Conservation (phyloP, 1,140 invertebrate species). For the Pogonomyrmex barbatus region DNA sequence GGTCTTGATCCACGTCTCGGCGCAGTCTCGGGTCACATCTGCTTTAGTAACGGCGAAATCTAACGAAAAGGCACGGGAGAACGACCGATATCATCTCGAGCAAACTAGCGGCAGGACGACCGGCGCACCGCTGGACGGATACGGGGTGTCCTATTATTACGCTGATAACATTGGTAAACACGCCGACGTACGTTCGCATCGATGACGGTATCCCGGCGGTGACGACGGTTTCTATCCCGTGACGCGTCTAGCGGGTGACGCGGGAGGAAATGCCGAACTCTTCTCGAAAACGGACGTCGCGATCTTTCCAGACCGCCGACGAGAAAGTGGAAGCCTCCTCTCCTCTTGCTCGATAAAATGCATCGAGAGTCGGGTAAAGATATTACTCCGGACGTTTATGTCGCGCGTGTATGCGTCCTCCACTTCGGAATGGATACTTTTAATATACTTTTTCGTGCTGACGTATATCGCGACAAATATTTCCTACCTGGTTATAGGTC, state of each 20-base stretch:
- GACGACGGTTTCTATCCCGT: constrained; percentile 61
- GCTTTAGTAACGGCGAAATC: constrained; percentile 81
- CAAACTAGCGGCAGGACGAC: constrained; percentile 80
- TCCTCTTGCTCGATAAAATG: constrained; percentile 25
- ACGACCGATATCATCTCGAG: constrained; percentile 83
- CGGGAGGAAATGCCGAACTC: constrained; percentile 62
- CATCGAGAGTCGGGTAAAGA: constrained; percentile 21
- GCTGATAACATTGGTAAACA: constrained; percentile 78
- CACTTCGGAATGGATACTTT: constrained; percentile 45
- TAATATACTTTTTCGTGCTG: constrained; percentile 49
- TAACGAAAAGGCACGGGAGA: constrained; percentile 81
- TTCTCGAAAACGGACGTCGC: constrained; percentile 28
- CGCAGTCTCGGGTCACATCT: constrained; percentile 84
- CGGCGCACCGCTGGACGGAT: constrained; percentile 68
- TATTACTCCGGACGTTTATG: constrained; percentile 44
- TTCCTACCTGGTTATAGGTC: background rate
- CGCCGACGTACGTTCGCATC: constrained; percentile 60
- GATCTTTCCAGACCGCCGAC: background rate
- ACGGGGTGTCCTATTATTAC: constrained; percentile 78
- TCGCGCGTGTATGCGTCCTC: constrained; percentile 21
- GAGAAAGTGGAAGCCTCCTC: background rate
- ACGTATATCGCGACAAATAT: constrained; percentile 26
- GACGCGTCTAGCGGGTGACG: constrained; percentile 73
- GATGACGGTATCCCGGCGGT: constrained; percentile 42
- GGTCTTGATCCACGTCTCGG: constrained; percentile 82